These are phyloP conservation scores for Spizaetus ornatus DNA, from an alignment of 2,113 vertebrate genomes.

Conservation along the genomic window DNA sequence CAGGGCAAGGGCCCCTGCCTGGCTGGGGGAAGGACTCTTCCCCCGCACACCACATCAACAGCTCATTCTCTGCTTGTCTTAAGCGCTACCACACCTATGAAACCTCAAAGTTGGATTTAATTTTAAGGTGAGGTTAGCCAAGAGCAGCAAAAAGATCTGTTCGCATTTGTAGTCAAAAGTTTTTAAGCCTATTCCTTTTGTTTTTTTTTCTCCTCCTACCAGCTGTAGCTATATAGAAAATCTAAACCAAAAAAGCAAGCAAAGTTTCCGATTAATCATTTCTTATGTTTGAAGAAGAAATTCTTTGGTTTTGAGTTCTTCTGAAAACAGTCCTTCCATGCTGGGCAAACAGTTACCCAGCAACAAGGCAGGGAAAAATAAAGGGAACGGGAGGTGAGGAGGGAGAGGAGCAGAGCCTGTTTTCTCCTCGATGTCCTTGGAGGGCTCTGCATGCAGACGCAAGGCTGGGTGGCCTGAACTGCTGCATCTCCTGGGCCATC, in stretches of 20 bases:
- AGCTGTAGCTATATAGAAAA: neutral
- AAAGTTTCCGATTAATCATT: neutral
- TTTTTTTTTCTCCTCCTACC: neutral
- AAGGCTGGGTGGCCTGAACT: neutral
- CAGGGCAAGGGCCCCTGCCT: neutral
- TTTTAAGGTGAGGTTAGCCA: neutral
- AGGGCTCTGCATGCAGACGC: neutral
- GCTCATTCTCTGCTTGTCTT: neutral
- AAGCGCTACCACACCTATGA: neutral
- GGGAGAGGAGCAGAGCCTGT: neutral
- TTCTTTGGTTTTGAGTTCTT: neutral
- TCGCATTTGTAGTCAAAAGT: neutral
- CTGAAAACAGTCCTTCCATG: neutral
- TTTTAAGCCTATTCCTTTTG: neutral
- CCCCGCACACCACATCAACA: rapidly evolving
- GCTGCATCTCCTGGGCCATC: neutral
- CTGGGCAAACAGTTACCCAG: slow-evolving; percentile 31
- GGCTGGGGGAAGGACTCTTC: neutral
- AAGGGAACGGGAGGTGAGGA: neutral
- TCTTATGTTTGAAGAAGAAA: slow-evolving; percentile 31
- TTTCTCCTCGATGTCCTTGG: neutral
- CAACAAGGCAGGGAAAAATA: neutral
- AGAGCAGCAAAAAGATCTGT: neutral
- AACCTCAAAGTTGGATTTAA: neutral
- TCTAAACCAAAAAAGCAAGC: neutral